Conservation (phyloP, 2,113 vertebrate species). For the Eubucco bourcierii region DNA sequence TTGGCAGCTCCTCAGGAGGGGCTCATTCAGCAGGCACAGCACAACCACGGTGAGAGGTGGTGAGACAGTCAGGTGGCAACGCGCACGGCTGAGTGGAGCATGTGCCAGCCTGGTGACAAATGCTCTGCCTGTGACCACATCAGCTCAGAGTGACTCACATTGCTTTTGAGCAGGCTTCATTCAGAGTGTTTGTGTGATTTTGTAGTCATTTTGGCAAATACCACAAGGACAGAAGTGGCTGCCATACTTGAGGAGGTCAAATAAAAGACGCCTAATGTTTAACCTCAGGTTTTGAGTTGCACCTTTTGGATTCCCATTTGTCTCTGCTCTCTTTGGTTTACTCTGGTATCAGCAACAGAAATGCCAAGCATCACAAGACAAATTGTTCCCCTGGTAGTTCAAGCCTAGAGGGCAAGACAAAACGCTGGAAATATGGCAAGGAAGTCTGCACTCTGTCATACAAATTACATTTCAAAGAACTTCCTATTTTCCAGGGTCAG, state of each 20-base stretch:
- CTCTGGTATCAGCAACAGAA: not conserved
- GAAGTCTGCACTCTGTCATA: slow-evolving; percentile 23
- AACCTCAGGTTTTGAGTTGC: not conserved
- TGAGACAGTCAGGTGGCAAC: not conserved
- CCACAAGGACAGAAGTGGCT: not conserved
- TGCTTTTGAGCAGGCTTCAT: not conserved
- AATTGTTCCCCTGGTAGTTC: slow-evolving; percentile 11
- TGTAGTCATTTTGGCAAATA: not conserved
- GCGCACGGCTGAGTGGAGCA: accelerated
- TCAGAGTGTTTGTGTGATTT: not conserved
- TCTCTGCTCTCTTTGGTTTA: not conserved
- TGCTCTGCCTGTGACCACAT: accelerated
- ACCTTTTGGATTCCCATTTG: not conserved
- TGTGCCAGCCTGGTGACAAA: accelerated
- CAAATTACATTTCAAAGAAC: not conserved
- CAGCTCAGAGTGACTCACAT: not conserved
- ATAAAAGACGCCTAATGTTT: not conserved
- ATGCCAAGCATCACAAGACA: slow-evolving; percentile 20
- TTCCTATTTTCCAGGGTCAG: not conserved
- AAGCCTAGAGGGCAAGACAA: slow-evolving; percentile 7
- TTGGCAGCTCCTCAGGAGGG: accelerated
- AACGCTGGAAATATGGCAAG: slow-evolving; percentile 29
- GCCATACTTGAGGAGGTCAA: not conserved
- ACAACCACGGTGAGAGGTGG: accelerated
- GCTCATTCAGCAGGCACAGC: not conserved